Conservation (phyloP, 2,113 vertebrate genomes). For the Chiloscyllium plagiosum region DNA sequence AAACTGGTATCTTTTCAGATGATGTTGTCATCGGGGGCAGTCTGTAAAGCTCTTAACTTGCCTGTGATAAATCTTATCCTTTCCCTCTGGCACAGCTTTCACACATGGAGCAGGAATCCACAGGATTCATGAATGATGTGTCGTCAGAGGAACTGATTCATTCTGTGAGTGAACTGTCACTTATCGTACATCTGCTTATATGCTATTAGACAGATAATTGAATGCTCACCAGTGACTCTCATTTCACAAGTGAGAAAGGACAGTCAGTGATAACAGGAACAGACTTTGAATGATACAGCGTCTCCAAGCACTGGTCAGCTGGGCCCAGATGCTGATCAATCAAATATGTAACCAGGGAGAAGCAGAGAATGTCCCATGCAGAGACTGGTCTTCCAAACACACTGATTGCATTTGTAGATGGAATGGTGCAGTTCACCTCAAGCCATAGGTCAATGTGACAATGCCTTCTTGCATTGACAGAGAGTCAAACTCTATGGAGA, state of each 20-base stretch:
- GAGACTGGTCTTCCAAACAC: neutral
- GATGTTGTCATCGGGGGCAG: neutral
- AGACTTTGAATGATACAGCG: neutral
- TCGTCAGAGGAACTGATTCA: neutral
- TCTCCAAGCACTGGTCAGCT: neutral
- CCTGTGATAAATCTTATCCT: neutral
- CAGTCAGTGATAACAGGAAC: neutral
- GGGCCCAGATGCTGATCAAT: neutral
- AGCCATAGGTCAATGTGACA: neutral
- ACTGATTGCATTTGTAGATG: neutral
- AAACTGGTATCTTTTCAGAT: neutral
- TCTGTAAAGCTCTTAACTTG: neutral
- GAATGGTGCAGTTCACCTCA: neutral
- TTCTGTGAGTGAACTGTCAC: neutral
- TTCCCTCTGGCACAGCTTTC: neutral
- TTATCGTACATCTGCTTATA: neutral
- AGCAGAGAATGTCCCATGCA: neutral
- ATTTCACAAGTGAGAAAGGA: neutral
- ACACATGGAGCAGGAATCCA: neutral
- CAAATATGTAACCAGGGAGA: neutral
- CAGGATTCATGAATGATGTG: neutral
- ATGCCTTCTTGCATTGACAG: neutral
- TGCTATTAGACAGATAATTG: neutral
- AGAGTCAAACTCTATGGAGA: neutral
- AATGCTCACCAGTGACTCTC: neutral